Percentiles rank a stretch among this genome's conserved stretches.
These are phyloP conservation scores for Calephelis virginiensis DNA, from an alignment of 1,140 invertebrate genomes.

Conservation along the genomic window DNA sequence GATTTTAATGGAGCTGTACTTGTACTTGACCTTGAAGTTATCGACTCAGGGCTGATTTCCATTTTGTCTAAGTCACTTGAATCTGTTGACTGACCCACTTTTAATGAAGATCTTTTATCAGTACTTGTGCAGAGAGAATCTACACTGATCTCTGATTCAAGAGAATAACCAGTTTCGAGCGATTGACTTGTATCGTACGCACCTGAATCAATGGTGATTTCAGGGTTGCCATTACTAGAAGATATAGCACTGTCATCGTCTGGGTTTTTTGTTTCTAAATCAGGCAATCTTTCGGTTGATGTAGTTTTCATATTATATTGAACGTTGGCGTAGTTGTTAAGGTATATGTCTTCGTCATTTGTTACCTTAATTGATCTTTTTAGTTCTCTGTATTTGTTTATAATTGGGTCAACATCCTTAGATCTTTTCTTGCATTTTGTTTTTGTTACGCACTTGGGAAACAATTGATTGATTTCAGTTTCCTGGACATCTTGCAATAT, in stretches of 20 bases:
- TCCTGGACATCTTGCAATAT: slow-evolving; percentile 64
- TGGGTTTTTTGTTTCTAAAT: slow-evolving; percentile 65
- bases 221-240: slow-evolving; percentile 75
- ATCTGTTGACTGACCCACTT: slow-evolving; percentile 76
- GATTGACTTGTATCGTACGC: slow-evolving; percentile 73
- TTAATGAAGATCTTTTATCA: slow-evolving; percentile 72
- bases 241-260: slow-evolving; percentile 74
- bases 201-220: slow-evolving; percentile 74
- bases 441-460: slow-evolving; percentile 71
- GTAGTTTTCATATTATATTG: slow-evolving; percentile 66
- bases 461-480: slow-evolving; percentile 67
- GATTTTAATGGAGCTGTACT: slow-evolving; percentile 74
- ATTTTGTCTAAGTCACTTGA: slow-evolving; percentile 75
- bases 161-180: slow-evolving; percentile 73
- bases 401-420: slow-evolving; percentile 70
- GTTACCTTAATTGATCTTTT: slow-evolving; percentile 70
- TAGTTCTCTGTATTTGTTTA: slow-evolving; percentile 72
- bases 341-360: slow-evolving; percentile 69
- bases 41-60: slow-evolving; percentile 75
- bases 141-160: slow-evolving; percentile 76
- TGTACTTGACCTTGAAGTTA: slow-evolving; percentile 71
- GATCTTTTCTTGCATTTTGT: slow-evolving; percentile 71
- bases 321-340: slow-evolving; percentile 74
- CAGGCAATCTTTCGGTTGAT: slow-evolving; percentile 56
- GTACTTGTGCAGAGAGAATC: slow-evolving; percentile 73